Evolutionary conservation across 2,113 vertebrate genomes (phyloP), one percentile per base, ranked within the genome.

Genomic region (Spheniscus mendiculus): DNA sequence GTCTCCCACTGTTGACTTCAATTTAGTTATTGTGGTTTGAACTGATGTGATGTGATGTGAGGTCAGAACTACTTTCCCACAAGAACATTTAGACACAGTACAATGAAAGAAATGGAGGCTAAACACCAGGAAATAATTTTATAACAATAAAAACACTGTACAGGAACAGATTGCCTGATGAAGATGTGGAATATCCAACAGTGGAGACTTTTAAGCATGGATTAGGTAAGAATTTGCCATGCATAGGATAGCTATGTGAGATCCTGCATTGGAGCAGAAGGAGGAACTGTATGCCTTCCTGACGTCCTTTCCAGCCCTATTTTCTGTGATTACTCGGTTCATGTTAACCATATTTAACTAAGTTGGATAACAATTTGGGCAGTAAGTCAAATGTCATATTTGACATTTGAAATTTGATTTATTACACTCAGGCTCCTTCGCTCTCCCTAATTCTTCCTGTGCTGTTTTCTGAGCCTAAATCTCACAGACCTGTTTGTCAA

Each of bases 331-430:
- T 55, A 59, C 26, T 53, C n/a, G n/a, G 9, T 42, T 91, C 11
- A 7, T 47, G 6, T 72, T 58, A 87, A 50, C 14, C 11, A 4
- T 73, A 47, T 73, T 84, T 94, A 81, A 49, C 18, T 20, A 65
- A 89, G 34, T 30, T 55, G 25, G 45, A 36, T 52, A 84, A 59
- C 25, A 78, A 69, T 61, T 61, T 93, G 78, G 21, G 30, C 44
- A 81, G 49, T 53, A 76, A 61, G 26, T 40, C 63, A 78, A 93
- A 69, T 11, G 6, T 83, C 63, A 52, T 59, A 38, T 73, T 32
- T 95, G 56, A 70, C 55, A 59, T 53, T 53, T 83, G 23, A 87
- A 69, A 80, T 80, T 52, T 87, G 40, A 67, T 90, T 62, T 83
- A 63, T 93, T 78, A 79, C 21, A 26, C 25, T 38, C 1, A 52